phyloP scores from a whole-genome alignment of 2,797 vertebrate species.

The Pempheris klunzingeri region DNA sequence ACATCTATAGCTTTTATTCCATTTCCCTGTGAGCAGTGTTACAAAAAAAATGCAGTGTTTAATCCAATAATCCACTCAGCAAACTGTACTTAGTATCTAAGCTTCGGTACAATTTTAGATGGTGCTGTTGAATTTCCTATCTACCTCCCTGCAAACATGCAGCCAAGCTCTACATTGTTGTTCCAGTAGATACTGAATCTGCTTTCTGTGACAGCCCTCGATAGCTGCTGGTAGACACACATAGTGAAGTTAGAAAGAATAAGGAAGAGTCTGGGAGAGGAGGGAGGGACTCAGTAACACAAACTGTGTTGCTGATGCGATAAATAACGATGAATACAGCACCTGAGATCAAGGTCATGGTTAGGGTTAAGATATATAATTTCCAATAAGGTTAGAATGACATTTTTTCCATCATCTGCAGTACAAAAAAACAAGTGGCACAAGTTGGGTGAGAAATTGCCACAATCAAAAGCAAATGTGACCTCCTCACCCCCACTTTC shows the following conservation, averaged over 20 bases:
- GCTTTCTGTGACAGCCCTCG: conserved; percentile 34
- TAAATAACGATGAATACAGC: fast-evolving
- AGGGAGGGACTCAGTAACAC: conserved; percentile 21
- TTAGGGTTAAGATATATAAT: background rate
- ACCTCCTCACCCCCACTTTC: background rate
- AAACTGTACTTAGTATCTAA: conserved; percentile 16
- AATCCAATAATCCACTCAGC: conserved; percentile 48
- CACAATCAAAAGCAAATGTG: background rate
- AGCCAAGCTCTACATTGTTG: conserved; percentile 47
- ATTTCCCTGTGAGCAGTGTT: conserved; percentile 18
- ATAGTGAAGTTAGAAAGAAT: conserved; percentile 36
- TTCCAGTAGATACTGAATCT: conserved; percentile 47
- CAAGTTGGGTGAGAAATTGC: background rate
- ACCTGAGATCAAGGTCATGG: background rate
- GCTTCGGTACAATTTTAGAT: conserved; percentile 48
- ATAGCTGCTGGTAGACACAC: conserved; percentile 42
- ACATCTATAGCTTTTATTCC: conserved; percentile 31
- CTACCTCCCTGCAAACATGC: conserved; percentile 45
- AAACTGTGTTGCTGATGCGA: conserved; percentile 6
- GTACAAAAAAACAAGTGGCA: background rate
- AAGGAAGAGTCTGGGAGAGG: conserved; percentile 19
- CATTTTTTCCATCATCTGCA: background rate
- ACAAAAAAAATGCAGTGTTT: conserved; percentile 6
- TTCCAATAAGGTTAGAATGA: background rate
- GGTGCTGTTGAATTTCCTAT: conserved; percentile 49